Percentiles rank a stretch among this genome's conserved stretches.
These are phyloP conservation scores for Amiota communis DNA, from an alignment of 2,888 invertebrate genomes.

Conservation along the genomic window DNA sequence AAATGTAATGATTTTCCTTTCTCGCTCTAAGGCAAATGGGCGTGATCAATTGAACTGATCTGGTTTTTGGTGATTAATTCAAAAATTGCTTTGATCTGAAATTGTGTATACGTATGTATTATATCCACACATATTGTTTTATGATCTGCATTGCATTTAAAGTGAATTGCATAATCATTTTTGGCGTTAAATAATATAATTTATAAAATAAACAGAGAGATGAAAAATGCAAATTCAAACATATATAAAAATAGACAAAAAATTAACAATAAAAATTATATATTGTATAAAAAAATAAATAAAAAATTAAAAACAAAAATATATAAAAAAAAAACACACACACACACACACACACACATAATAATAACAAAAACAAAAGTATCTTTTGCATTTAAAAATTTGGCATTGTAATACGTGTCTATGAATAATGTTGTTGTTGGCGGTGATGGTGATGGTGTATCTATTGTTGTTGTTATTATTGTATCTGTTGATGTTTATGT, in stretches of 20 bases:
- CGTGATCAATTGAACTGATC: too few species aligned
- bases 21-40: too few species aligned
- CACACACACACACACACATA: neutral
- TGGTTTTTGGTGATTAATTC: too few species aligned
- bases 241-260: neutral
- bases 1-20: too few species aligned
- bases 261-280: neutral
- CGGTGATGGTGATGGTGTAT: slow-evolving; percentile 12
- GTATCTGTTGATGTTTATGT: slow-evolving; percentile 8
- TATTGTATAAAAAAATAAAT: neutral
- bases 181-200: too few species aligned
- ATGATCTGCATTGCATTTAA: too few species aligned
- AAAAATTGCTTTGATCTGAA: too few species aligned
- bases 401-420: slow-evolving; percentile 29
- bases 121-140: neutral
- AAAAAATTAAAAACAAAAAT: neutral
- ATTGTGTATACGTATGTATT: too few species aligned
- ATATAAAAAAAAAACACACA: neutral
- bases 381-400: slow-evolving; percentile 26
- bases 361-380: slow-evolving; percentile 2
- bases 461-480: slow-evolving; percentile 37
- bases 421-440: slow-evolving; percentile 34
- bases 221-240: too few species aligned
- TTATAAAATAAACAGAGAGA: too few species aligned
- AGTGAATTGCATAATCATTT: too few species aligned